Conservation (phyloP, 2,113 vertebrate species). For the Spilogale gracilis region DNA sequence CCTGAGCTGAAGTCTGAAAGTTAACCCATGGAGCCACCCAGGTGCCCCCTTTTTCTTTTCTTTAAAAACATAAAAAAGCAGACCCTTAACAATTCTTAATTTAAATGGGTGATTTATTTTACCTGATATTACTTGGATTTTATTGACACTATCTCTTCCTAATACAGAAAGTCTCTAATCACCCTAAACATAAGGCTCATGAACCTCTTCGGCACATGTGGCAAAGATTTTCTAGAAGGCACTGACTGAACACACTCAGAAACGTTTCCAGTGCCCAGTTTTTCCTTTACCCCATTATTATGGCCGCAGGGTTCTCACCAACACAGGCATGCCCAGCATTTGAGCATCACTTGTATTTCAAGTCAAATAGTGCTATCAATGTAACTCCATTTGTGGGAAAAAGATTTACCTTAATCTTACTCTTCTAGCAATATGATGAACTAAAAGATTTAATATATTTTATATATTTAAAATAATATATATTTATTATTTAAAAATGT, state of each 20-base stretch:
- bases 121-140: background rate
- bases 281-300: background rate
- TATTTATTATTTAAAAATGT: too few relatives aligned
- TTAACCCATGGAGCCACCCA: too few relatives aligned
- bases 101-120: background rate
- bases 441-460: background rate
- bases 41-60: background rate
- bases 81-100: background rate
- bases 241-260: background rate
- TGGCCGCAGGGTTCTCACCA: background rate
- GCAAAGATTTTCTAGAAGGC: background rate
- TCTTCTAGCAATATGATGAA: background rate
- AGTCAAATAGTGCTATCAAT: background rate
- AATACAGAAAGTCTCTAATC: background rate
- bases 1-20: too few relatives aligned
- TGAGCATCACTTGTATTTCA: background rate
- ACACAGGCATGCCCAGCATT: background rate
- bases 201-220: background rate
- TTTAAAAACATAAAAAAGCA: conserved; percentile 18
- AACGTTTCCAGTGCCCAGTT: background rate
- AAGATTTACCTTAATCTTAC: background rate
- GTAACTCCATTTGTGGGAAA: background rate
- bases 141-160: background rate
- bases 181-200: background rate
- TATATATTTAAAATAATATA: too few relatives aligned